These are phyloP conservation scores for Saturnia pavonia DNA, from an alignment of 2,888 invertebrate genomes.

Conservation along the genomic window DNA sequence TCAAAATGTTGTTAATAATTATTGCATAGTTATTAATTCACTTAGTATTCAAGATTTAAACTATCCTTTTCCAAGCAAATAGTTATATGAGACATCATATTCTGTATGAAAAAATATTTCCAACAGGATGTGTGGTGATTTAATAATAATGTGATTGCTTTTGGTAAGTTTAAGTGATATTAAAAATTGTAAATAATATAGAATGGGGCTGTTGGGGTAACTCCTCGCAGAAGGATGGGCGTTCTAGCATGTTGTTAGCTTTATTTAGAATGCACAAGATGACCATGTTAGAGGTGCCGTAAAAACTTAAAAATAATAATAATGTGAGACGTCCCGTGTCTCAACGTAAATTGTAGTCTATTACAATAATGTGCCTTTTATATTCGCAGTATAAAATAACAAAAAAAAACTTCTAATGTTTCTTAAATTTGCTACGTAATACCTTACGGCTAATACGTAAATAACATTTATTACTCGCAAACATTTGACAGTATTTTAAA, in stretches of 20 bases:
- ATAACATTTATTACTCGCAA: too few species aligned
- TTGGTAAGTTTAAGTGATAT: too few species aligned
- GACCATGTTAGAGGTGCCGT: too few species aligned
- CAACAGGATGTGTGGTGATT: neutral
- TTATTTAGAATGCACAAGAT: too few species aligned
- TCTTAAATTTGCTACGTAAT: neutral
- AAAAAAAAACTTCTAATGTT: too few species aligned
- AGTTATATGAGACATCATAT: neutral
- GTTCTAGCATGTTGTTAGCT: too few species aligned
- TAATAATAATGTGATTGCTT: neutral
- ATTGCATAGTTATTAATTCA: neutral
- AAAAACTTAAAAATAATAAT: too few species aligned
- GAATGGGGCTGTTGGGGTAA: too few species aligned
- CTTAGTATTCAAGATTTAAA: slow-evolving; percentile 32
- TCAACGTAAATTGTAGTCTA: neutral
- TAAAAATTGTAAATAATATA: too few species aligned
- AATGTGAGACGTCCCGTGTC: neutral
- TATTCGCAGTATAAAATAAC: neutral
- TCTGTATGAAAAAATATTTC: neutral
- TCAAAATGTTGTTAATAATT: slow-evolving; percentile 2
- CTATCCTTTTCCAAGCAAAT: slow-evolving; percentile 12
- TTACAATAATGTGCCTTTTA: neutral
- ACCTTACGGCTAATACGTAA: neutral
- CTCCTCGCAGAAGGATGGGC: too few species aligned
- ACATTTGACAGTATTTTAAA: too few species aligned